These are phyloP conservation scores for Sinocyclocheilus rhinocerous DNA, from an alignment of 2,113 vertebrate species.

Conservation along the genomic window DNA sequence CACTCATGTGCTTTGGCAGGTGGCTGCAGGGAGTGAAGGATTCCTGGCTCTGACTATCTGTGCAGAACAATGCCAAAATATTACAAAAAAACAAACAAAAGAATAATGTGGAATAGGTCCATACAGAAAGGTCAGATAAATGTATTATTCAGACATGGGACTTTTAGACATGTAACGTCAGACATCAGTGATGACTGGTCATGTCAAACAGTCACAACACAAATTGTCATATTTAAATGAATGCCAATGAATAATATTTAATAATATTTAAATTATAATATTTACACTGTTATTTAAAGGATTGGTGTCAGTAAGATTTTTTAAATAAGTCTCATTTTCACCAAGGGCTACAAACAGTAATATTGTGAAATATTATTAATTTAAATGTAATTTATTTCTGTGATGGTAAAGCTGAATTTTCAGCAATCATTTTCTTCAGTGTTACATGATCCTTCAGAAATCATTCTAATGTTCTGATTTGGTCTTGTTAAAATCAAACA, in stretches of 20 bases:
- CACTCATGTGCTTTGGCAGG: constrained; percentile 37
- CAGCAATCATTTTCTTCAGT: not conserved
- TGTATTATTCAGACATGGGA: not conserved
- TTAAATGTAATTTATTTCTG: not conserved
- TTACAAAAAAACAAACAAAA: not conserved
- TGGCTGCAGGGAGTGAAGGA: constrained; percentile 23
- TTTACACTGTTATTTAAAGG: not conserved
- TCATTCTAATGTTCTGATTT: not conserved
- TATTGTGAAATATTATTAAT: no score
- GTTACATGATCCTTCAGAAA: not conserved
- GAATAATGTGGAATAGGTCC: constrained; percentile 11
- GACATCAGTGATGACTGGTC: not conserved
- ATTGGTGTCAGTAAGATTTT: not conserved
- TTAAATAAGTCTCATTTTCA: not conserved
- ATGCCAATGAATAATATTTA: not conserved
- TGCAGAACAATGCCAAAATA: constrained; percentile 18
- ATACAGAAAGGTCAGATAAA: constrained; percentile 24
- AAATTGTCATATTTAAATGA: not conserved
- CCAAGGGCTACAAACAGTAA: not conserved
- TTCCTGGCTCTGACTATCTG: constrained; percentile 32
- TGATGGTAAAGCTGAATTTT: not conserved
- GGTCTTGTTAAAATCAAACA: no score
- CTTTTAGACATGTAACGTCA: not conserved
- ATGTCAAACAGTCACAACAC: not conserved
- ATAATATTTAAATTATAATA: not conserved